These are phyloP conservation scores for Nyctibius grandis DNA, from an alignment of 2,797 vertebrate genomes.

Conservation along the genomic window DNA sequence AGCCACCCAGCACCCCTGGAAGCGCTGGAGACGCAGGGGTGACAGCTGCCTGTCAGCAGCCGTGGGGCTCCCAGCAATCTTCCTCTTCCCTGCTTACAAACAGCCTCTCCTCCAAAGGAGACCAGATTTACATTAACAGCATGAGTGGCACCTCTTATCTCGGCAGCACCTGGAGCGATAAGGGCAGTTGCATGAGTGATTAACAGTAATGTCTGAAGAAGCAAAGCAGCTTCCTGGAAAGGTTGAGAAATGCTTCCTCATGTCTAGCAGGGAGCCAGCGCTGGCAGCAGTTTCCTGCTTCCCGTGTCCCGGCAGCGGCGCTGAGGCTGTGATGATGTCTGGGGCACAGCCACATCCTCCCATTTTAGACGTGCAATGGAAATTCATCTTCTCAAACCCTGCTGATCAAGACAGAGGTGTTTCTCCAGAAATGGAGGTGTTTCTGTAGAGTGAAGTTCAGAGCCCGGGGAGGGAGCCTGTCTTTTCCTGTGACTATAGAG, in stretches of 20 bases:
- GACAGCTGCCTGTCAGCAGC: neutral
- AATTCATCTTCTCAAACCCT: neutral
- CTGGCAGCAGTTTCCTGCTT: neutral
- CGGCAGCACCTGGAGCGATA: neutral
- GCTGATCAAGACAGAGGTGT: neutral
- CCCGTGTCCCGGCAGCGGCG: accelerated
- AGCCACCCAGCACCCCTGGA: neutral
- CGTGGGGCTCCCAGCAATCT: neutral
- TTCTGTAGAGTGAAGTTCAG: neutral
- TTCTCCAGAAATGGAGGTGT: neutral
- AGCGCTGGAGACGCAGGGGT: neutral
- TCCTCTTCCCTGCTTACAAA: neutral
- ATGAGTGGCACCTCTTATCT: neutral
- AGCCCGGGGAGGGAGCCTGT: neutral
- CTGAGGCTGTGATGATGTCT: neutral
- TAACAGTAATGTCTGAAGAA: neutral
- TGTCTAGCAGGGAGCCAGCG: accelerated
- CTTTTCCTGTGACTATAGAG: neutral
- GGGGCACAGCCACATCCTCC: neutral
- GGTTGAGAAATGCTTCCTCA: neutral
- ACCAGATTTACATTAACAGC: neutral
- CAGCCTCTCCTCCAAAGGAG: neutral
- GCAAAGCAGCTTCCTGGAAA: neutral
- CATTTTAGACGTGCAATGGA: neutral
- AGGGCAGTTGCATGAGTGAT: neutral